Evolutionary conservation across 2,888 invertebrate genomes (phyloP).

Genomic region (Drosophila flavopinicola): DNA sequence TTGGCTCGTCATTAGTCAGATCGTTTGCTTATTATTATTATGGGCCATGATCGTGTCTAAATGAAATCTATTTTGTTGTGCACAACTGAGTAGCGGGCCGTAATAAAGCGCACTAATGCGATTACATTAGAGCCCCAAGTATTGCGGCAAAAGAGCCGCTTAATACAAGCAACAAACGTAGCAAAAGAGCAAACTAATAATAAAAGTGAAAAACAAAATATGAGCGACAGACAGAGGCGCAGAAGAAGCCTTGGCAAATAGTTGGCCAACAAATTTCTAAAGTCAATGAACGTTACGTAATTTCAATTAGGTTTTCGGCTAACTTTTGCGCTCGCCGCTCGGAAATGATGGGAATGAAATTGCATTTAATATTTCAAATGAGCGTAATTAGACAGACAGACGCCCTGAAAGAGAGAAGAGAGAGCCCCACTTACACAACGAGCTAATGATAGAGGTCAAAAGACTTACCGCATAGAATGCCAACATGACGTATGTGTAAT

Average conservation of each 20-base stretch:
- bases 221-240: conserved; percentile 10
- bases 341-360: conserved; percentile 75
- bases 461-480: conserved; percentile 61
- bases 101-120: conserved; percentile 72
- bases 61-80: conserved; percentile 72
- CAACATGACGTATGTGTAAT: conserved; percentile 18
- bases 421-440: conserved; percentile 22
- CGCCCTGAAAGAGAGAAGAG: neutral
- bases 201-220: conserved; percentile 71
- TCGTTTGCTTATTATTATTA: conserved; percentile 71
- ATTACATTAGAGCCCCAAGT: conserved; percentile 72
- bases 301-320: conserved; percentile 72
- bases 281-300: conserved; percentile 81
- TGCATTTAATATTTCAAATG: conserved; percentile 65
- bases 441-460: conserved; percentile 59
- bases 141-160: conserved; percentile 55
- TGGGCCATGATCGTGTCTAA: conserved; percentile 77
- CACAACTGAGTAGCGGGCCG: conserved; percentile 24
- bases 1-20: conserved; percentile 69
- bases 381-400: conserved; percentile 50
- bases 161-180: conserved; percentile 43
- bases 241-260: conserved; percentile 30
- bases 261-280: conserved; percentile 50
- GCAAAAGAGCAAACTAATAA: conserved; percentile 54
- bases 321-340: conserved; percentile 22